Conservation (phyloP, 2,113 vertebrate species). For the Rhinoptilus africanus region DNA sequence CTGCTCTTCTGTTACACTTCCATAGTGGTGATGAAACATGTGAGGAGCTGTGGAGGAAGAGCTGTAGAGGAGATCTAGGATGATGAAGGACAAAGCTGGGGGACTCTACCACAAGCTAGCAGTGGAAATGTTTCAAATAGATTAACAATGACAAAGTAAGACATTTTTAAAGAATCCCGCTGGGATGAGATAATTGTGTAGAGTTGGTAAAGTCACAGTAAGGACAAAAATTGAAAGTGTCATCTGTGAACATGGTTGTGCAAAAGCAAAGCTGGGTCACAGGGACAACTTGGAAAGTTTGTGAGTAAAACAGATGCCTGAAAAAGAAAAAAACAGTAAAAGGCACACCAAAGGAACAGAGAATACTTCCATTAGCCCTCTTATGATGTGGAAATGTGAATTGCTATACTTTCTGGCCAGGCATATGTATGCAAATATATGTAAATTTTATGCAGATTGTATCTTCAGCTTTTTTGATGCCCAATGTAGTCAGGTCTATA, state of each 20-base stretch:
- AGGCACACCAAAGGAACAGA: neutral
- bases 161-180: neutral
- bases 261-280: neutral
- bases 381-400: conserved; percentile 55
- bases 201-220: neutral
- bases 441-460: conserved; percentile 67
- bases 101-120: neutral
- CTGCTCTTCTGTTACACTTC: neutral
- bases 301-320: neutral
- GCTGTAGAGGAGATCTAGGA: neutral
- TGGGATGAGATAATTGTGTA: neutral
- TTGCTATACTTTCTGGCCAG: conserved; percentile 27
- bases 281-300: neutral
- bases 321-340: neutral
- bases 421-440: conserved; percentile 56
- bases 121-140: neutral
- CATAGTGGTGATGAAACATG: neutral
- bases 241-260: neutral
- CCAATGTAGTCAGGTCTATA: conserved; percentile 40
- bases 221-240: neutral
- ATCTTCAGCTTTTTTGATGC: conserved; percentile 68
- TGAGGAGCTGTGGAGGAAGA: neutral
- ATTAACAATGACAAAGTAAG: neutral
- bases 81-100: neutral
- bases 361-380: conserved; percentile 8